Conservation (phyloP, 2,888 invertebrate genomes). For the Magallana nippona region DNA sequence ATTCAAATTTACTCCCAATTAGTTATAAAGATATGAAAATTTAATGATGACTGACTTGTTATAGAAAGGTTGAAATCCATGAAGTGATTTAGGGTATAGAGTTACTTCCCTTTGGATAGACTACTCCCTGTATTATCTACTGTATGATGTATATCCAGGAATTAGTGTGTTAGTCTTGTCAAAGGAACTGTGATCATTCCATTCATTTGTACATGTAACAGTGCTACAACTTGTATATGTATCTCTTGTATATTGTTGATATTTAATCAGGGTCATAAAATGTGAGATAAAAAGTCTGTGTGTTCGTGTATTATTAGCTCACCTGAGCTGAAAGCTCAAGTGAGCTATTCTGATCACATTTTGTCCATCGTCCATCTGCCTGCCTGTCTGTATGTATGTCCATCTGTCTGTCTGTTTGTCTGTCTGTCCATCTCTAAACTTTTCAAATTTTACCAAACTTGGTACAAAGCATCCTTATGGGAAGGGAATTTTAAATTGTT, state of each 20-base stretch:
- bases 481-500: no score
- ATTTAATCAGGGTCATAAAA: slow-evolving; percentile 11
- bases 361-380: no score
- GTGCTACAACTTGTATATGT: not conserved
- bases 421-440: no score
- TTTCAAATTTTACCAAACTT: no score
- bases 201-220: slow-evolving; percentile 1
- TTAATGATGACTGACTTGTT: not conserved
- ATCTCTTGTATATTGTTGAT: not conserved
- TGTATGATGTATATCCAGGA: not conserved
- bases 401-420: no score
- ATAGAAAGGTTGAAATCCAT: not conserved
- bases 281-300: not conserved
- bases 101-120: slow-evolving; percentile 15
- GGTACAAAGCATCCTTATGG: no score
- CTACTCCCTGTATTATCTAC: not conserved
- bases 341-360: no score
- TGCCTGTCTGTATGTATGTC: no score
- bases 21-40: no score
- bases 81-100: slow-evolving; percentile 1
- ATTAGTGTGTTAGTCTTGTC: not conserved
- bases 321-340: no score
- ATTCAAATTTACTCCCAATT: no score
- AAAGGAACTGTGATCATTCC: slow-evolving; percentile 30
- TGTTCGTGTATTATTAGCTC: not conserved